Conservation (phyloP, 2,888 invertebrate genomes). For the Drosophila seclusa region DNA sequence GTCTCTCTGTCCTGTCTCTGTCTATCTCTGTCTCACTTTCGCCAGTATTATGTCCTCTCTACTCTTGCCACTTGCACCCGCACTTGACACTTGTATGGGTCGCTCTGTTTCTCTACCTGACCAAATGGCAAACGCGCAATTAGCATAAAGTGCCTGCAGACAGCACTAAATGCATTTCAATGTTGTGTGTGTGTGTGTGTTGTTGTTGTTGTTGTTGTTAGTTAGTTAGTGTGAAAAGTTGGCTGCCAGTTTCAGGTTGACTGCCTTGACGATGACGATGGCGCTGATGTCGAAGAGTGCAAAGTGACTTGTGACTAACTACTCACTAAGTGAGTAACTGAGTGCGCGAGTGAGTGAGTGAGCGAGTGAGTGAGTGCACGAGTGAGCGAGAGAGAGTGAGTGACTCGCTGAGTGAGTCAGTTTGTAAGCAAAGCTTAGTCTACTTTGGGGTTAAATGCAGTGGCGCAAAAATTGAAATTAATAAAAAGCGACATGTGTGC, state of each 20-base stretch:
- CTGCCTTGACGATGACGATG: slow-evolving; percentile 51
- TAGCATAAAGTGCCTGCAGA: slow-evolving; percentile 72
- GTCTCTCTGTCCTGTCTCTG: not conserved
- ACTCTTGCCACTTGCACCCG: slow-evolving; percentile 23
- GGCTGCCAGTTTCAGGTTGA: slow-evolving; percentile 57
- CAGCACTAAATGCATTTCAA: slow-evolving; percentile 32
- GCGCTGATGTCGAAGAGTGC: slow-evolving; percentile 25
- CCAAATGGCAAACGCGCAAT: slow-evolving; percentile 76
- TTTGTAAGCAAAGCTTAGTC: not conserved
- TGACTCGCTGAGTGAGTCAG: not conserved
- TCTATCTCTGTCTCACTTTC: not conserved
- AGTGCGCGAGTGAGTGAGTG: slow-evolving; percentile 13
- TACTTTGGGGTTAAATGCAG: not conserved
- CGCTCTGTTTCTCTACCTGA: slow-evolving; percentile 50
- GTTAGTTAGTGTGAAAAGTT: slow-evolving; percentile 57
- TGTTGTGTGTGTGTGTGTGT: slow-evolving; percentile 15
- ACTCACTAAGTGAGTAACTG: slow-evolving; percentile 15
- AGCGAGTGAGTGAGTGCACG: not conserved
- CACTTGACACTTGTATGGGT: slow-evolving; percentile 56
- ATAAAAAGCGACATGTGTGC: not conserved
- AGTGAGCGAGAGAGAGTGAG: too few relatives aligned
- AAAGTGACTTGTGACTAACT: slow-evolving; percentile 28
- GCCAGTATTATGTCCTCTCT: not conserved
- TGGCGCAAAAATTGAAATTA: not conserved
- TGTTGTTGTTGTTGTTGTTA: slow-evolving; percentile 26